Evolutionary conservation across 2,797 vertebrate species (phyloP), one percentile per base, ranked within the genome.

Genomic region (Sebastes alutus): DNA sequence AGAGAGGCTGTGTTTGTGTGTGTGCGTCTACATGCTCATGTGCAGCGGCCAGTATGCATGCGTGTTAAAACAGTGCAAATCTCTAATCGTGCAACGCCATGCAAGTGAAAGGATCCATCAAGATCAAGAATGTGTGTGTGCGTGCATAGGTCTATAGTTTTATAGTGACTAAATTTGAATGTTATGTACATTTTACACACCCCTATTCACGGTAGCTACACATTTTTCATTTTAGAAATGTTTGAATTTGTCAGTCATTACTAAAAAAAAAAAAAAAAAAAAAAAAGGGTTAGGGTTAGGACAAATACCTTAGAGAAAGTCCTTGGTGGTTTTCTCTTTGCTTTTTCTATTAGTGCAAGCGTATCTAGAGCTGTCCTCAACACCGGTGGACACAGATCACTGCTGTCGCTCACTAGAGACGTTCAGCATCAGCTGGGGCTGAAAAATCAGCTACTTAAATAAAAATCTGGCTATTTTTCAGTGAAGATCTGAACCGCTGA

Each of bases 1-100:
- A 94, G 94, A 90, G 81, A 77, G 85, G 81, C 83, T 87, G 76
- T 91, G 87, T 92, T 83, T 42, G 38, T 42, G 38, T 79, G 38
- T 79, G 69, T 78, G 38, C 78, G 49, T 66, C 70, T 71, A 42
- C 38, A 27, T 70, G 83, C 63, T 81, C 35, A 61, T 67, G 71
- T 72, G 74, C 46, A 70, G 25, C 7, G 18, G 78, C 18, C 66
- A 66, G 77, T 74, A 60, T 78, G 54, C 58, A 74, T 90, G 62
- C 16, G 22, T 62, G 49, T 52, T 52, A 52, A 52, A 52, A n/a
- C 20, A 52, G 49, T 52, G 49, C 14, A 49, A 49, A n/a, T n/a
- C 20, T 52, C 49, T n/a, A n/a, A 14, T 52, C 20, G 20, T n/a
- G 49, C 20, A 52, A 52, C 6, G 20, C 20, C 49, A 10, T 52